phyloP scores from a whole-genome alignment of 30 jellyfish, hydroid and myxozoan species.

The Hydra vulgaris region DNA sequence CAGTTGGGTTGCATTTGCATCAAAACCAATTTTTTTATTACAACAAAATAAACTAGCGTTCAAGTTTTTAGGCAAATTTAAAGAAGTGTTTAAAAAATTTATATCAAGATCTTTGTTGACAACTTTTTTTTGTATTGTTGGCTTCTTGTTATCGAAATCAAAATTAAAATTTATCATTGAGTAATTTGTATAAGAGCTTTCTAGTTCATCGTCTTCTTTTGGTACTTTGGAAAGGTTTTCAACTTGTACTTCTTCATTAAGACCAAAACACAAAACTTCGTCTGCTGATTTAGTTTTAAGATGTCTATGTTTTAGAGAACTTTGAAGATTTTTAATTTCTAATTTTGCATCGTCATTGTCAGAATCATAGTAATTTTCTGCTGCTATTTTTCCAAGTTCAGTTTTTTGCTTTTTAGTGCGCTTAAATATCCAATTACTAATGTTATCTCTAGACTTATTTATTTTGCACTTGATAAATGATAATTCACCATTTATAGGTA shows the following conservation, averaged over 20 bases:
- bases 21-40: too few relatives aligned
- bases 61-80: too few relatives aligned
- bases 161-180: background rate
- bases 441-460: background rate
- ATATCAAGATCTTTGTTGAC: background rate
- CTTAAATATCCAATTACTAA: background rate
- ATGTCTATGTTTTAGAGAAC: background rate
- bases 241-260: slow-evolving; percentile 2
- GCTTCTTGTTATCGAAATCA: background rate
- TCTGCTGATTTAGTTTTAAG: slow-evolving; percentile 2
- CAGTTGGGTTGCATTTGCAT: background rate
- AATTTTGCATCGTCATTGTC: background rate
- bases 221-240: slow-evolving; percentile 26
- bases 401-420: background rate
- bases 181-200: background rate
- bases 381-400: background rate
- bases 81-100: too few relatives aligned
- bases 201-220: slow-evolving; percentile 20
- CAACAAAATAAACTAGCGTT: background rate
- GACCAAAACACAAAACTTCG: background rate
- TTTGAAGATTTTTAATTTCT: background rate
- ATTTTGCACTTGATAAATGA: too few relatives aligned
- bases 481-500: too few relatives aligned
- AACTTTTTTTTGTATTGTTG: background rate
- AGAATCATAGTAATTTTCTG: background rate